Conservation (phyloP, 2,113 vertebrate genomes). For the Dipodomys ordii region DNA sequence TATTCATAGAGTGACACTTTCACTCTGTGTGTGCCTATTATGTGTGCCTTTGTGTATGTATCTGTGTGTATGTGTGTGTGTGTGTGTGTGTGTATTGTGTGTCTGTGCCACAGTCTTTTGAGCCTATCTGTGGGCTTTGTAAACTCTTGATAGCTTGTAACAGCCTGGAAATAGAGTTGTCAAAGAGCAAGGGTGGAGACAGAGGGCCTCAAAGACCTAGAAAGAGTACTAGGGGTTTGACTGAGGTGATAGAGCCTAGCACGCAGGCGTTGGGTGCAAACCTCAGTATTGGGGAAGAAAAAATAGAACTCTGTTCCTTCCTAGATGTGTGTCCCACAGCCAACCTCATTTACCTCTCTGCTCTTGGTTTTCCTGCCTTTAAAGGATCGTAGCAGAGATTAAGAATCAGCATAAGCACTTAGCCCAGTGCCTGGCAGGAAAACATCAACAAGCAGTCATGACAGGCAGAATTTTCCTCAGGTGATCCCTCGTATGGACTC, state of each 20-base stretch:
- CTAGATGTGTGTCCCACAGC: background rate
- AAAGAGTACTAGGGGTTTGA: no score
- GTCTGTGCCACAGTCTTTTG: no score
- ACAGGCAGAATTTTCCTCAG: background rate
- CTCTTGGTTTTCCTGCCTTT: background rate
- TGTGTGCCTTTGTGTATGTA: no score
- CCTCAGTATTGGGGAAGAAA: no score
- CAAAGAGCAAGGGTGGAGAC: background rate
- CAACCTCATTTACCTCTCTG: background rate
- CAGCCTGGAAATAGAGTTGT: background rate
- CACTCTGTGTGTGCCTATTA: no score
- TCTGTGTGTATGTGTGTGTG: background rate
- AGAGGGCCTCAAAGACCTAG: background rate
- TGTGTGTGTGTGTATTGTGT: background rate
- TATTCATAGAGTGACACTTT: background rate
- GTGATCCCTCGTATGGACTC: background rate
- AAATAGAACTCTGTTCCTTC: background rate
- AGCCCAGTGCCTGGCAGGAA: background rate
- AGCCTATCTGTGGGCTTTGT: background rate
- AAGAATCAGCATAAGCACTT: background rate
- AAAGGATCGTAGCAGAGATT: background rate
- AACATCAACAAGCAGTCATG: background rate
- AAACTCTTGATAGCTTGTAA: background rate
- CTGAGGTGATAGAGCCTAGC: no score
- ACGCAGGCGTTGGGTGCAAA: no score